Evolutionary conservation across 1,140 invertebrate species (phyloP).

Genomic region (Diachasmimorpha longicaudata): DNA sequence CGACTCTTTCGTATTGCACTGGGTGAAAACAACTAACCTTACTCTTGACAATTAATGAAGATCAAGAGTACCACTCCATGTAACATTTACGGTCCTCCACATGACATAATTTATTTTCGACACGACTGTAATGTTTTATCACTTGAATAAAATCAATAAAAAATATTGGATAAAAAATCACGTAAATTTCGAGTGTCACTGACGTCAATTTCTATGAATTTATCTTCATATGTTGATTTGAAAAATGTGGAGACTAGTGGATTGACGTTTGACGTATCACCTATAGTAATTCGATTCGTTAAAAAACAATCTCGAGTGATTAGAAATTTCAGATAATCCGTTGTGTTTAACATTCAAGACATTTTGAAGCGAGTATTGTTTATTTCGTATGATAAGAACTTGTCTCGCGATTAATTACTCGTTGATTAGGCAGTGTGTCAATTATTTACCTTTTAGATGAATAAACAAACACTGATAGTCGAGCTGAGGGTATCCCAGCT

Average conservation of each 20-base stretch:
- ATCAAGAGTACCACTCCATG: background rate
- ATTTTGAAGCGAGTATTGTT: no score
- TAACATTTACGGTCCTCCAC: background rate
- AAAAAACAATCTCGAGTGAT: constrained; percentile 36
- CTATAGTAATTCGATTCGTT: constrained; percentile 12
- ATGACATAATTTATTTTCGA: background rate
- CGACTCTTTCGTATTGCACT: background rate
- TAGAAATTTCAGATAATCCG: background rate
- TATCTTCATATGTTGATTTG: background rate
- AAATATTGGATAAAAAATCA: background rate
- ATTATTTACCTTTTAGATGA: background rate
- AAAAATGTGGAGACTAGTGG: background rate
- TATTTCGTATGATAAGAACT: background rate
- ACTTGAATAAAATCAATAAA: background rate
- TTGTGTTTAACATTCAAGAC: no score
- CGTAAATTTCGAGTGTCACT: background rate
- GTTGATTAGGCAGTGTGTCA: background rate
- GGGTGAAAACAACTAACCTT: constrained; percentile 23
- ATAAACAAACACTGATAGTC: background rate
- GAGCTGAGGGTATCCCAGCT: background rate
- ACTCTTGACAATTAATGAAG: background rate
- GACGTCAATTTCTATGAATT: background rate
- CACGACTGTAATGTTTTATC: background rate
- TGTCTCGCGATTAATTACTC: background rate
- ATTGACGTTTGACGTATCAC: background rate